A percentile compares a stretch with the other conserved stretches of the same genome.
Evolutionary conservation across 2,888 invertebrate genomes (phyloP).

Genomic region (Brachynemurus nebulosus): DNA sequence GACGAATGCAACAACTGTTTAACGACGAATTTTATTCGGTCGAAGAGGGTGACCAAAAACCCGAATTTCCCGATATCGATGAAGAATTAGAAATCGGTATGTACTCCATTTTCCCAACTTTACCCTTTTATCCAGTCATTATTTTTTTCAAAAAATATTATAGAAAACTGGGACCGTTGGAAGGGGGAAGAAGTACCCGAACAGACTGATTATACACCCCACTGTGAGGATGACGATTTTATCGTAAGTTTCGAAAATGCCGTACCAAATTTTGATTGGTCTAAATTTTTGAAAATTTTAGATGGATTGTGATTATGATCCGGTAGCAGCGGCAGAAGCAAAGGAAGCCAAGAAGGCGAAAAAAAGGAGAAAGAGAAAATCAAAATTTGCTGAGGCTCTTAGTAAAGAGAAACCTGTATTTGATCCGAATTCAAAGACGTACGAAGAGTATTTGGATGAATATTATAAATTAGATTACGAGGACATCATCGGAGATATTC

Average conservation of each 20-base stretch:
- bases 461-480: conserved; percentile 93
- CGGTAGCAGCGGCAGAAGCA: conserved; percentile 36
- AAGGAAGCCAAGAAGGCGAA: conserved; percentile 42
- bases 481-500: conserved; percentile 83
- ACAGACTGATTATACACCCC: conserved; percentile 31
- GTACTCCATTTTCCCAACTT: neutral
- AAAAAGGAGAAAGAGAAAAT: conserved; percentile 43
- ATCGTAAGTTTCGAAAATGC: conserved; percentile 37
- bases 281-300: conserved; percentile 29
- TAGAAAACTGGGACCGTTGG: conserved; percentile 57
- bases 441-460: conserved; percentile 82
- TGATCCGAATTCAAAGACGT: conserved; percentile 64
- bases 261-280: conserved; percentile 4
- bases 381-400: conserved; percentile 62
- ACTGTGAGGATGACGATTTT: conserved; percentile 72
- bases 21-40: conserved; percentile 74
- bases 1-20: conserved; percentile 74
- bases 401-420: conserved; percentile 68
- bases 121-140: neutral
- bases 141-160: conserved; percentile 23
- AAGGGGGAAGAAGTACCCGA: conserved; percentile 30
- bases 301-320: conserved; percentile 85
- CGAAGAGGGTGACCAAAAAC: conserved; percentile 58
- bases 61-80: conserved; percentile 71
- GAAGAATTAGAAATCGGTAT: conserved; percentile 50